Percentiles rank a stretch among this genome's conserved stretches.
phyloP scores from a whole-genome alignment of 2,113 vertebrate genomes.

The Ceyx melanurus region DNA sequence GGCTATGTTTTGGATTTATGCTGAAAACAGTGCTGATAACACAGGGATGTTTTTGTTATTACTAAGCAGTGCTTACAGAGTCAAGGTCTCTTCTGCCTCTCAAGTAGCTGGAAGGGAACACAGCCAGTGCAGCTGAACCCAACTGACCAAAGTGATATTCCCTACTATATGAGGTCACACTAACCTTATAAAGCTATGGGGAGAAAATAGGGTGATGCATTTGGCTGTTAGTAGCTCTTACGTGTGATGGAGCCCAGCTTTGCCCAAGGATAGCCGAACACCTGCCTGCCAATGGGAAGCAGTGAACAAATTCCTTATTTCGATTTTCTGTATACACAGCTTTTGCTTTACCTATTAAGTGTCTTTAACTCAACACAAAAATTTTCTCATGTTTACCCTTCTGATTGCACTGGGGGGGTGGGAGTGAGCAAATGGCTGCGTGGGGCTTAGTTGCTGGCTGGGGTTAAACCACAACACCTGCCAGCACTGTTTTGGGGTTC shows the following conservation, averaged over 20 bases:
- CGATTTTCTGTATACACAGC: neutral
- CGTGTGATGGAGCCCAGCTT: neutral
- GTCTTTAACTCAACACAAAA: neutral
- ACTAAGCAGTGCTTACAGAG: neutral
- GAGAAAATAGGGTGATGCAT: neutral
- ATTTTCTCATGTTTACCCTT: neutral
- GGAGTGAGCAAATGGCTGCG: fast-evolving
- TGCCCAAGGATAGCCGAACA: neutral
- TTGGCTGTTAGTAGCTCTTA: neutral
- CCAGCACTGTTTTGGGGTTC: neutral
- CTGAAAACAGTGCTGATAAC: neutral
- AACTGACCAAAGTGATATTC: neutral
- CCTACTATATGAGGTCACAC: too few relatives aligned
- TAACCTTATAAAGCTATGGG: neutral
- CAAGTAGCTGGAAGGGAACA: neutral
- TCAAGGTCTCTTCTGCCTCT: neutral
- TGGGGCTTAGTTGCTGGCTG: neutral
- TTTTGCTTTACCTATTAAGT: neutral
- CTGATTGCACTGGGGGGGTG: too few relatives aligned
- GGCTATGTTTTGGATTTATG: neutral
- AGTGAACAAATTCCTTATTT: neutral
- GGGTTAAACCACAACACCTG: neutral
- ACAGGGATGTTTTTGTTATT: neutral
- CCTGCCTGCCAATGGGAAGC: neutral
- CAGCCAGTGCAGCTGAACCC: neutral